Conservation (phyloP, 2,113 vertebrate species). For the Ochotona curzoniae region DNA sequence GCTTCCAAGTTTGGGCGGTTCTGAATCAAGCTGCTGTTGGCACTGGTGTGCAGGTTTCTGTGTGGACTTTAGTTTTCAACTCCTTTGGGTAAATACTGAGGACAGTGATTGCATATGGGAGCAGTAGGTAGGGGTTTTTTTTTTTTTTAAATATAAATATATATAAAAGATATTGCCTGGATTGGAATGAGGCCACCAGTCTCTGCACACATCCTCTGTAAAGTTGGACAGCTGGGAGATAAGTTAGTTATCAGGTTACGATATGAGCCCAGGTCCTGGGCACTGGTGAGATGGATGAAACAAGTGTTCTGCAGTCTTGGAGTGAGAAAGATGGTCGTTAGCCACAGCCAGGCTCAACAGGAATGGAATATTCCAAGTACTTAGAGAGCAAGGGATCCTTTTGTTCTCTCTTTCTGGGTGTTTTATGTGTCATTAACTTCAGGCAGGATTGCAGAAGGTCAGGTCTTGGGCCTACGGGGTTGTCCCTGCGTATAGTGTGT, state of each 20-base stretch:
- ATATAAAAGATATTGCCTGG: not conserved
- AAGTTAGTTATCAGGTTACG: not conserved
- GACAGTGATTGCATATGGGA: too few relatives aligned
- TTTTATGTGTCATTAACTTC: not conserved
- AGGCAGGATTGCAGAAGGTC: not conserved
- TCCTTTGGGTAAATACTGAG: not conserved
- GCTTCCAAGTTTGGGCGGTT: not conserved
- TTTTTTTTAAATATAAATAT: too few relatives aligned
- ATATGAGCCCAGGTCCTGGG: not conserved
- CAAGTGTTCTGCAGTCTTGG: not conserved
- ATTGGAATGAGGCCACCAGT: not conserved
- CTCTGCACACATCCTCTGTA: not conserved
- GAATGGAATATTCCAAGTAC: not conserved
- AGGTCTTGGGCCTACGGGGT: not conserved
- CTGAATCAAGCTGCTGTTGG: not conserved
- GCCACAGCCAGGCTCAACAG: not conserved
- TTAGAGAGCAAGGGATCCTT: accelerated
- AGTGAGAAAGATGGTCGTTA: not conserved
- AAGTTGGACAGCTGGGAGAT: not conserved
- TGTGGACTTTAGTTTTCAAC: not conserved
- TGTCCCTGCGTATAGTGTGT: not conserved
- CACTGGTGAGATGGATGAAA: accelerated
- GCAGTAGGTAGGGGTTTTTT: not conserved
- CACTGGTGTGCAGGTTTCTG: not conserved
- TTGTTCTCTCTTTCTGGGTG: not conserved